Base-by-base conservation (phyloP, 2,888 invertebrate species). In the Geophilus truncorum region DNA sequence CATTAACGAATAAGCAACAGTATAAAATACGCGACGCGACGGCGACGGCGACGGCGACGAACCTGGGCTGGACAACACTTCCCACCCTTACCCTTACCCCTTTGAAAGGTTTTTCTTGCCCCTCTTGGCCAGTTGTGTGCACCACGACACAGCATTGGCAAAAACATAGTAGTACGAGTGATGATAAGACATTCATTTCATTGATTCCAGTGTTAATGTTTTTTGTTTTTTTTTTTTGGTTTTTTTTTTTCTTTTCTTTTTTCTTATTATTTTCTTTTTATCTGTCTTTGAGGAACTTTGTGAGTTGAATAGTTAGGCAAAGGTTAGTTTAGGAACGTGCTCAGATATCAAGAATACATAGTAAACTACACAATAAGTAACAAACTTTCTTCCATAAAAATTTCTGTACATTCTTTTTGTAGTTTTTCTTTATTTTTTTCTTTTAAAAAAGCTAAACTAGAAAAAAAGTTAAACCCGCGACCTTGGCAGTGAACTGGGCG, bases 401-500 rank as follows among this genome's bases (percentile, higher is more conserved):
- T 75, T 75, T 75, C 76, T 75, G 76, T 75, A 75, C 76, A 75
- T 75, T 75, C 76, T 51, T 51, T 51, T 51, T 51, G 51, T 51
- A 51, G 21, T 51, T 51, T 51, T 51, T 51, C 51, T 51, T 51
- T 18, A 51, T 51, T 51, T 51, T 45, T 51, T 51, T 51, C 51
- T 51, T 51, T 51, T 51, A 51, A 51, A 51, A 51, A 51, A 51
- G 51, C 51, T 51, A 51, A 51, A 51, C 51, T 51, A 51, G 51
- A 51, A 80, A 77, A 80, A 80, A 70, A 70, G 57, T 28, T 77
- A 77, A 80, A 77, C 80, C 77, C 80, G 77, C 80, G 77, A 77
- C 77, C 80, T 77, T 80, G 80, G 80, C 80, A 80, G 80, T 80
- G 80, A 80, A 77, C 80, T 80, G 51, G 51, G 51, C 51, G 51